Percentiles rank a stretch among this genome's conserved stretches.
phyloP scores from a whole-genome alignment of 2,797 vertebrate genomes.

The Cyprinodon diabolis region DNA sequence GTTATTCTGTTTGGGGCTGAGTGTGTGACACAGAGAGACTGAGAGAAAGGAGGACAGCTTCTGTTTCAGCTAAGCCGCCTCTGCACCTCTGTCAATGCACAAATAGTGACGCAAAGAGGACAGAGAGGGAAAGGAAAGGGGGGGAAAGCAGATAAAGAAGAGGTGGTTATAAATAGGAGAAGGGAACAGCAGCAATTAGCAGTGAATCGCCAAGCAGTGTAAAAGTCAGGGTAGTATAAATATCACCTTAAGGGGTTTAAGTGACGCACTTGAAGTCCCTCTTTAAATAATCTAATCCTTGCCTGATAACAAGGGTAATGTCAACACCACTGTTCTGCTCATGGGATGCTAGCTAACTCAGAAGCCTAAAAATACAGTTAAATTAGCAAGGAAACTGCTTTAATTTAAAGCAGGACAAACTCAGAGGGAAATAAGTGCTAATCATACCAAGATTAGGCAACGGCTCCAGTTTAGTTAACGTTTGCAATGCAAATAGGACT shows the following conservation, averaged over 20 bases:
- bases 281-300: constrained; percentile 63
- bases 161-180: constrained; percentile 56
- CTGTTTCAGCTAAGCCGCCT: constrained; percentile 66
- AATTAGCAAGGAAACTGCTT: constrained; percentile 38
- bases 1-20: constrained; percentile 73
- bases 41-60: constrained; percentile 58
- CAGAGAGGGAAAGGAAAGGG: constrained; percentile 6
- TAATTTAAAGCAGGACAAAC: constrained; percentile 44
- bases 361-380: background rate
- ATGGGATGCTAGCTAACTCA: constrained; percentile 4
- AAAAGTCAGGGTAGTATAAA: constrained; percentile 56
- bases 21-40: constrained; percentile 41
- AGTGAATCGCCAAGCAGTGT: constrained; percentile 30
- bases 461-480: constrained; percentile 23
- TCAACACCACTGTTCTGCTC: constrained; percentile 10
- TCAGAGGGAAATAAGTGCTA: constrained; percentile 19
- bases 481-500: constrained; percentile 30
- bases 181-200: constrained; percentile 40
- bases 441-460: constrained; percentile 40
- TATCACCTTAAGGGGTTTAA: constrained; percentile 68
- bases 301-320: constrained; percentile 19
- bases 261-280: constrained; percentile 48
- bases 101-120: constrained; percentile 61
- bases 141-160: constrained; percentile 40
- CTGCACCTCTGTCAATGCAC: constrained; percentile 65